Percentiles rank a stretch among this genome's conserved stretches.
phyloP scores from a whole-genome alignment of 2,113 vertebrate genomes.

The Sakesphorus luctuosus region DNA sequence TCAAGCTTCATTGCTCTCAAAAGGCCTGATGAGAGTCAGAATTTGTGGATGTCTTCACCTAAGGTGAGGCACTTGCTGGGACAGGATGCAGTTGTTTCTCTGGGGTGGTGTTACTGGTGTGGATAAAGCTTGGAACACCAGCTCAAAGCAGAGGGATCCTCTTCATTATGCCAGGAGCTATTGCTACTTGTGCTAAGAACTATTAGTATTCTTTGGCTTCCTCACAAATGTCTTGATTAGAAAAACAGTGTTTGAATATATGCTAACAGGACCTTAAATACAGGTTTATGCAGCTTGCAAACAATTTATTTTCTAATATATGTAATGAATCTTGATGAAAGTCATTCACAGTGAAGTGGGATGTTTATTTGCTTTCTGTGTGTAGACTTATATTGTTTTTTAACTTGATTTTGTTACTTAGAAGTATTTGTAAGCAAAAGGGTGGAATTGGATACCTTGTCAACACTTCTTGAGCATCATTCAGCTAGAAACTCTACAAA shows the following conservation, averaged over 20 bases:
- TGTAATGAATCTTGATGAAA: slow-evolving; percentile 16
- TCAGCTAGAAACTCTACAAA: neutral
- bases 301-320: neutral
- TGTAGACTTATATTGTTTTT: neutral
- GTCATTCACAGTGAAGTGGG: neutral
- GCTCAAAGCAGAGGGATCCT: neutral
- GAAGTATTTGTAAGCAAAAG: neutral
- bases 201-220: neutral
- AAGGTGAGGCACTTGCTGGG: neutral
- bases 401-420: neutral
- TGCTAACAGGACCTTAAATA: slow-evolving; percentile 13
- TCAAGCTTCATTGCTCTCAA: neutral
- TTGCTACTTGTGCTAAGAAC: neutral
- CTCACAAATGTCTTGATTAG: neutral
- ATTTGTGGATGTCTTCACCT: neutral
- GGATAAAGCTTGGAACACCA: neutral
- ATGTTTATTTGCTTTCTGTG: slow-evolving; percentile 5
- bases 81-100: neutral
- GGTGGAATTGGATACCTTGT: neutral
- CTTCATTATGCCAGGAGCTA: neutral
- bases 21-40: neutral
- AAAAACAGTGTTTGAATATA: slow-evolving; percentile 29
- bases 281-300: slow-evolving; percentile 16
- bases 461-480: neutral
- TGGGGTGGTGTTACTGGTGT: neutral